Evolutionary conservation across 92 coral and sea anemone genomes (phyloP), one percentile per base, ranked within the genome.

Genomic region (Phenganax stokvisi): DNA sequence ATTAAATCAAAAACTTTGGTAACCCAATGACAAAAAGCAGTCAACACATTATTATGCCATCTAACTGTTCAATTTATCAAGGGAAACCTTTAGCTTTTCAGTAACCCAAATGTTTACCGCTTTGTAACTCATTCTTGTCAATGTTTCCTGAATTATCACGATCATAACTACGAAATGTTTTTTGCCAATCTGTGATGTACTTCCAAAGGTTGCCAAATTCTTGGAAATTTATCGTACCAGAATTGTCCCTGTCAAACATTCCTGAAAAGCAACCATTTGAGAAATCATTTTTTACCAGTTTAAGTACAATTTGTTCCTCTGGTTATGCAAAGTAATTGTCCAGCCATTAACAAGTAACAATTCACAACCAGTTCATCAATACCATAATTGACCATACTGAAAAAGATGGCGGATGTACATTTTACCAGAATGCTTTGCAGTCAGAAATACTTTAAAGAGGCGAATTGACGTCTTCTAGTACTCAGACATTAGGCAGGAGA

Each of bases 171-270:
- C 89, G 79, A 73, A 86, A 86, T 10, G 85, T 81, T 52, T 86
- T 86, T 53, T 86, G 89, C 89, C 89, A 86, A 55, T 86, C 89
- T 27, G 85, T 86, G 31, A 86, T 80, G 54, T 81, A 86, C 58
- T 86, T 79, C 89, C 89, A 86, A 15, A 86, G 20, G 31, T 60
- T 76, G 31, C 85, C 89, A 81, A 86, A 86, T 63, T 86, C 89
- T n/a, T 86, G 80, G 74, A 81, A 86, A 80, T 86, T 84, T 54
- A 86, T 86, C 15, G 84, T 80, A 9, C 89, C 89, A 81, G 58
- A 61, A 68, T 86, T 83, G 63, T 86, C 84, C 54, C 66, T 47
- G 73, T 86, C 89, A 75, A 86, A 86, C 71, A 86, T 86, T 16
- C 89, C 89, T 86, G 78, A 20, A 16, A 66, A 66, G 31, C 5